Evolutionary conservation across 2,797 vertebrate species (phyloP).

Genomic region (Tokudaia muenninki): DNA sequence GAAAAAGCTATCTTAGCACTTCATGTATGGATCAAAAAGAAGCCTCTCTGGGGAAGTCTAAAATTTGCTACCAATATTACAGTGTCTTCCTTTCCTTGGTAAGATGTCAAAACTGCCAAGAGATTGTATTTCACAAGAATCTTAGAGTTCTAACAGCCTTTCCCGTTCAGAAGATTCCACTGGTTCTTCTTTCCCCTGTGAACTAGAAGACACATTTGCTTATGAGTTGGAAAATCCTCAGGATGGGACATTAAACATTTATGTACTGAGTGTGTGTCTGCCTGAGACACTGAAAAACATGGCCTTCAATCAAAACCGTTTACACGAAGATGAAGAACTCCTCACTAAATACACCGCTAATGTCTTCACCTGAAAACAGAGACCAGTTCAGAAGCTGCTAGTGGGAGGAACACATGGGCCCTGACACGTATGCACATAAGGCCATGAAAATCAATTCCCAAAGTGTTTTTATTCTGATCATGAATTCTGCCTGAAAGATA

Average conservation of each 20-base stretch:
- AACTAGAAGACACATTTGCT: conserved; percentile 45
- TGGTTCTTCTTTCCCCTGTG: not conserved
- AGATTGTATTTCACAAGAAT: conserved; percentile 40
- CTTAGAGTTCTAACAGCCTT: conserved; percentile 27
- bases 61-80: conserved; percentile 25
- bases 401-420: not conserved
- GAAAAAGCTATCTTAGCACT: not conserved
- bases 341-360: conserved; percentile 23
- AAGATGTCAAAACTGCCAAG: conserved; percentile 47
- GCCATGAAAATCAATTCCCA: conserved; percentile 34
- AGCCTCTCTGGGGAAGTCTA: conserved; percentile 43
- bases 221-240: conserved; percentile 50
- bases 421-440: not conserved
- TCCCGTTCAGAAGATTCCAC: conserved; percentile 42
- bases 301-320: conserved; percentile 54
- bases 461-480: conserved; percentile 39
- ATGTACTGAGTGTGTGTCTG: conserved; percentile 8
- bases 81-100: conserved; percentile 55
- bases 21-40: conserved; percentile 10
- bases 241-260: conserved; percentile 43
- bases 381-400: not conserved
- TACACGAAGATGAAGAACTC: conserved; percentile 57
- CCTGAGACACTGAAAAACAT: conserved; percentile 43
- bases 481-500: conserved; percentile 57
- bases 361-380: conserved; percentile 25